These are phyloP conservation scores for Tichodroma muraria DNA, from an alignment of 2,113 vertebrate genomes.

Conservation along the genomic window DNA sequence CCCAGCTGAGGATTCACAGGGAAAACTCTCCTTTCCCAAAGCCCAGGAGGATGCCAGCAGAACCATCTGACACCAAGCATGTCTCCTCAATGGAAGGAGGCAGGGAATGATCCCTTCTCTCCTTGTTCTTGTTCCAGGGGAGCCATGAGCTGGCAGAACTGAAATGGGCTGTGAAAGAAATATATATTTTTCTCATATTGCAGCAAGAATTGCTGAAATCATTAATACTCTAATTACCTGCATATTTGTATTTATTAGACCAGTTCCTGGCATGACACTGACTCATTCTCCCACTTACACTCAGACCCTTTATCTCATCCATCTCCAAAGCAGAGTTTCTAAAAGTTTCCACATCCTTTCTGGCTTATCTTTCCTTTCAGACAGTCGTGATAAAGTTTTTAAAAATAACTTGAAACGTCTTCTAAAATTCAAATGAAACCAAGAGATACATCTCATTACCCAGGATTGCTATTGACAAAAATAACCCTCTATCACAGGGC, in stretches of 20 bases:
- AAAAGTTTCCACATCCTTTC: neutral
- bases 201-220: neutral
- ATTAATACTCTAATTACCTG: neutral
- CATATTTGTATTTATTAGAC: neutral
- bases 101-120: neutral
- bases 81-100: neutral
- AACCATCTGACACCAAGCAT: neutral
- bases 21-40: neutral
- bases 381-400: neutral
- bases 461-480: slow-evolving; percentile 16
- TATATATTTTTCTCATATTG: neutral
- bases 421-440: slow-evolving; percentile 46
- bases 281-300: neutral
- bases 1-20: neutral
- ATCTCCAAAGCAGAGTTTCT: neutral
- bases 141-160: neutral
- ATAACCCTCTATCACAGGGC: neutral
- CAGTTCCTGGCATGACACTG: neutral
- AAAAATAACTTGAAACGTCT: slow-evolving; percentile 37
- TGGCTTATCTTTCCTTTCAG: slow-evolving; percentile 2
- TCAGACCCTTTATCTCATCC: neutral
- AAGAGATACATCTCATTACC: slow-evolving; percentile 54
- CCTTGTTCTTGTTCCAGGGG: neutral
- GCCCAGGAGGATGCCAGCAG: neutral
- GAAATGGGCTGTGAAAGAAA: neutral